Conservation (phyloP, 1,140 invertebrate genomes). For the Ceratina japonica region DNA sequence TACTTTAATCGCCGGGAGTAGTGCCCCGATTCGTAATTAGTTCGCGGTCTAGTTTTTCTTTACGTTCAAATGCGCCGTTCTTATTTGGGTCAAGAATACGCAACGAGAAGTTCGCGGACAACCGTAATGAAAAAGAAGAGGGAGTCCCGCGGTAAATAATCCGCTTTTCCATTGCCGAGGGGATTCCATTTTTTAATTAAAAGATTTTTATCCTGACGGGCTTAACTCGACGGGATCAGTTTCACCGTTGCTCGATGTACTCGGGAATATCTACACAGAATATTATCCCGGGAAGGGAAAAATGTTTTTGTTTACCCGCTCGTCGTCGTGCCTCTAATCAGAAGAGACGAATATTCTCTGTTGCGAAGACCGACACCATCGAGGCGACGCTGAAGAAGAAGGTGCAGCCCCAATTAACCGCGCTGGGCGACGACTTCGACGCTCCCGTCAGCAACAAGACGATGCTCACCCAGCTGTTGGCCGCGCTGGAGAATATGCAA, state of each 20-base stretch:
- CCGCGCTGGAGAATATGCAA: conserved; percentile 83
- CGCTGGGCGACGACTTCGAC: conserved; percentile 87
- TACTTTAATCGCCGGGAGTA: not conserved
- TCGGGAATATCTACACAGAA: too few species aligned
- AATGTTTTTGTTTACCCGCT: not conserved
- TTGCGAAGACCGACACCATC: conserved; percentile 78
- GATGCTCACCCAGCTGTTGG: conserved; percentile 83
- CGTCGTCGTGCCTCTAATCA: too few species aligned
- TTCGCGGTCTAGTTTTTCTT: conserved; percentile 1
- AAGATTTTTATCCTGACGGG: conserved; percentile 2
- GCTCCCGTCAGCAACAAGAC: conserved; percentile 88
- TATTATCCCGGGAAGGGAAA: too few species aligned
- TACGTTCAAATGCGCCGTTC: not conserved
- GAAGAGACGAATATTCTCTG: not conserved
- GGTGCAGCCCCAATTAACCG: conserved; percentile 84
- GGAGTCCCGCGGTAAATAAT: conserved; percentile 17
- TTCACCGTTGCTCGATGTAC: not conserved
- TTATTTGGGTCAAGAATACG: conserved; percentile 34
- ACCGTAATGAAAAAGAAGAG: conserved; percentile 22
- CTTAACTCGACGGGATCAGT: not conserved
- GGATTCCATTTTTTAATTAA: conserved; percentile 23
- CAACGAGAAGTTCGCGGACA: conserved; percentile 13
- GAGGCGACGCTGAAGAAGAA: conserved; percentile 83
- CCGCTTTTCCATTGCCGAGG: not conserved
- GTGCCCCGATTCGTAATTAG: not conserved